Base-by-base conservation (phyloP, 2,888 invertebrate species). In the Eupsilia transversa region DNA sequence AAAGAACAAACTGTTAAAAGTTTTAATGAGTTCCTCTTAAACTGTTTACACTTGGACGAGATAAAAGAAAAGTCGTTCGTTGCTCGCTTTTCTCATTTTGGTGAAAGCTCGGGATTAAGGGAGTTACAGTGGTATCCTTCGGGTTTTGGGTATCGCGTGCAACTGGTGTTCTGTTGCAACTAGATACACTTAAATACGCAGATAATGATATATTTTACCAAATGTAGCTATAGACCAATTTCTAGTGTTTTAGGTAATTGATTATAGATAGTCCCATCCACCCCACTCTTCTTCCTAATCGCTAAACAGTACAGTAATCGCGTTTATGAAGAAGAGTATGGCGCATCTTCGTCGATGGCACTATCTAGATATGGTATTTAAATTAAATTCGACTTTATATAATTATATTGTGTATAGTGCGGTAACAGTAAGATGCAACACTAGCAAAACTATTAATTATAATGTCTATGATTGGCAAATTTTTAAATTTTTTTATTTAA, bases 21-120 rank as follows among this genome's bases (percentile, higher is more conserved):
- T 93, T 93, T 90, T 93, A 93, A 93, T 91, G 91, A 93, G 90
- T 91, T 92, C 75, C 79, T 79, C 86, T 80, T 82, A 88, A 90
- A 90, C 89, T 88, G 91, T 91, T 92, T 90, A 85, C 85, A 86
- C 87, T 79, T 77, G 78, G 87, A 82, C 87, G 84, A 88, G 90
- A 88, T 86, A 81, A 82, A 84, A 78, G 72, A 74, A 80, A 81
- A 68, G 68, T 66, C 57, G 80, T 57, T 49, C 33, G 41, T n/a
- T 43, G 54, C 54, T 69, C 73, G 43, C 38, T 73, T 83, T 73
- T 74, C 71, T 77, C 69, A 84, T 86, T 86, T 85, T 14, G 70
- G 67, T 77, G 68, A 72, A 75, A 79, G 74, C 77, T 63, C 17
- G 14, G 71, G 65, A 73, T 82, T 71, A 71, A 54, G 46, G 49